phyloP scores from a whole-genome alignment of 2,888 invertebrate species.

The Xylophagus ater region DNA sequence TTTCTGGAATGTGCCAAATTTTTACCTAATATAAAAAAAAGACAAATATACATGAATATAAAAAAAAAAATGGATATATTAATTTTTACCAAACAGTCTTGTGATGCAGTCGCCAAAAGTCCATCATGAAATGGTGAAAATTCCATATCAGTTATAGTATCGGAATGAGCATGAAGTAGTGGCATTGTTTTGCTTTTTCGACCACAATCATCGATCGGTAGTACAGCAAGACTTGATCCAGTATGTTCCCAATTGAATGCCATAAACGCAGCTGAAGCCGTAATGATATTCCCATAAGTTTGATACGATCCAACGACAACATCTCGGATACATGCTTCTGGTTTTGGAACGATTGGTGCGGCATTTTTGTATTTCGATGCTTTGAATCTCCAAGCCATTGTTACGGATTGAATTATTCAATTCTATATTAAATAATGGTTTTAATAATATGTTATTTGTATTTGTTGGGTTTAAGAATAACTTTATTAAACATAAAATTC shows the following conservation, averaged over 20 bases:
- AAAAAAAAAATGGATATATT: background rate
- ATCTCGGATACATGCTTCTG: constrained; percentile 78
- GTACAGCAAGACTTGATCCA: constrained; percentile 79
- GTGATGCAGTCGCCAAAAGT: constrained; percentile 78
- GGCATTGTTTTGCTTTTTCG: constrained; percentile 83
- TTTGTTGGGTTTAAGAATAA: too few species aligned
- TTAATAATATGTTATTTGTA: too few species aligned
- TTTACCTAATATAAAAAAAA: constrained; percentile 52
- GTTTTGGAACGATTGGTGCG: constrained; percentile 88
- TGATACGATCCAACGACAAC: constrained; percentile 86
- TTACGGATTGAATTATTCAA: too few species aligned
- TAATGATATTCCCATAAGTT: constrained; percentile 90
- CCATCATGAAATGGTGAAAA: constrained; percentile 95
- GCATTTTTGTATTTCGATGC: constrained; percentile 98
- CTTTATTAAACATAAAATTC: too few species aligned
- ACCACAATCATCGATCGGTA: constrained; percentile 80
- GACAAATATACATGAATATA: background rate
- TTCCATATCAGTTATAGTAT: constrained; percentile 88
- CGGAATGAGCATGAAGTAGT: constrained; percentile 71
- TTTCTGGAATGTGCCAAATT: constrained; percentile 80
- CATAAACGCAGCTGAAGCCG: constrained; percentile 86
- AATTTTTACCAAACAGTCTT: constrained; percentile 61
- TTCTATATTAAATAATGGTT: too few species aligned
- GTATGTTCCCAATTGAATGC: constrained; percentile 92
- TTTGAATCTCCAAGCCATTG: constrained; percentile 94